Base-by-base conservation (phyloP, 1,140 invertebrate genomes). In the Dendrolimus punctatus region DNA sequence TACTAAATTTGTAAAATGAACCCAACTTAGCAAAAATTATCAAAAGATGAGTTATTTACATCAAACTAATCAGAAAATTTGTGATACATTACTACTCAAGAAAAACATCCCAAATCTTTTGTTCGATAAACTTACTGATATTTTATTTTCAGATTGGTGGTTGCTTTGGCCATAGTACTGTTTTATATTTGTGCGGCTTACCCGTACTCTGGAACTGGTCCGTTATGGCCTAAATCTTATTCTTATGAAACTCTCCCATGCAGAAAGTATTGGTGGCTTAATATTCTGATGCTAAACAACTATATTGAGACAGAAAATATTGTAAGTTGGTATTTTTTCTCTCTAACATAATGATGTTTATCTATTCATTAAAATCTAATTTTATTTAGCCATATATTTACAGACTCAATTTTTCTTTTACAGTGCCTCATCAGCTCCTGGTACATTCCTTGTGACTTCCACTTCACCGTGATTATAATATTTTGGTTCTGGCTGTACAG, bases 381-480 rank as follows among this genome's bases (percentile, higher is more conserved):
- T 36, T 8, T 36, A 37, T 38, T 46, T n/a, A 46, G 10, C 23
- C 5, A 8, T 6, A 46, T 3, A 23, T 23, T 23, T 2, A 23
- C 23, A 23, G 3, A 39, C 39, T 45, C 37, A n/a, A 46, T 62
- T 60, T 23, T 38, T 59, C 63, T 58, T 62, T 89, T 87, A 44
- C 73, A 91, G 92, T 95, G 94, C 69, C 89, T 94, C 86, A 87
- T 90, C 0, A 90, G 91, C 68, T 89, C 91, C 0, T 95, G 93
- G 94, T 95, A 94, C 75, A 85, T 95, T 44, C 91, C 93, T 0
- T 92, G 92, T 58, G 94, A 95, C 71, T 93, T 93, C 76, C 93
- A 94, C 75, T 92, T 91, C 68, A 94, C 93, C 69, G 76, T 92
- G 39, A 70, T 93, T 0, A 88, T 91, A 0, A 84, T 92, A 4